Base-by-base conservation (phyloP, 2,797 vertebrate genomes). In the Bovichtus diacanthus region DNA sequence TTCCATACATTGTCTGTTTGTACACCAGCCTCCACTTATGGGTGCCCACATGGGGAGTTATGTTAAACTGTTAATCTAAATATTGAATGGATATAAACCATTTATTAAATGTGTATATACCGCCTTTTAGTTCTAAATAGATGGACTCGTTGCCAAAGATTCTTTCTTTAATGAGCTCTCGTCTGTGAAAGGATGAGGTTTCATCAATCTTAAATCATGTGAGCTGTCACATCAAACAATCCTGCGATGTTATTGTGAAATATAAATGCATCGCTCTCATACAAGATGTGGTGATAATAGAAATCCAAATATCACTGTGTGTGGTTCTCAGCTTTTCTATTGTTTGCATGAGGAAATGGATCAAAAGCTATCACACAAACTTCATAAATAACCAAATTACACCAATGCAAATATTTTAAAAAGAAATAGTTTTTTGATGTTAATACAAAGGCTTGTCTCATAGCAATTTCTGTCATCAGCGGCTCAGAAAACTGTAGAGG, bases 181-280 rank as follows among this genome's bases (percentile, higher is more conserved):
- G 29, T 67, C 21, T 71, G 16, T 16, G 12, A 76, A 69, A 59
- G 6, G 5, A 61, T 65, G 47, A 51, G 27, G 11, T 54, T 44
- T 63, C 44, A 58, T 77, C 31, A 72, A 12, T 76, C 46, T 63
- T 43, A 29, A 41, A 77, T 50, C 23, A 60, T 64, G 3, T 49
- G 62, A 67, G 64, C 59, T 74, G 63, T 74, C 84, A 80, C 38
- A 63, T 78, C 65, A 72, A 79, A 77, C 67, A 41, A 11, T 72
- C 44, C 74, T 27, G 19, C 16, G 19, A 9, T 39, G 29, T 54
- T 44, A 36, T 27, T 51, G 13, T 55, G 16, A 46, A n/a, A 63
- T 51, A 58, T 65, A 62, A 80, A 79, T 13, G 21, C 34, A 58
- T 50, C 54, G 23, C 59, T 63, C 49, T 62, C 25, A 31, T 9